Evolutionary conservation across 2,888 invertebrate genomes (phyloP).

Genomic region (Synergus laeviventris): DNA sequence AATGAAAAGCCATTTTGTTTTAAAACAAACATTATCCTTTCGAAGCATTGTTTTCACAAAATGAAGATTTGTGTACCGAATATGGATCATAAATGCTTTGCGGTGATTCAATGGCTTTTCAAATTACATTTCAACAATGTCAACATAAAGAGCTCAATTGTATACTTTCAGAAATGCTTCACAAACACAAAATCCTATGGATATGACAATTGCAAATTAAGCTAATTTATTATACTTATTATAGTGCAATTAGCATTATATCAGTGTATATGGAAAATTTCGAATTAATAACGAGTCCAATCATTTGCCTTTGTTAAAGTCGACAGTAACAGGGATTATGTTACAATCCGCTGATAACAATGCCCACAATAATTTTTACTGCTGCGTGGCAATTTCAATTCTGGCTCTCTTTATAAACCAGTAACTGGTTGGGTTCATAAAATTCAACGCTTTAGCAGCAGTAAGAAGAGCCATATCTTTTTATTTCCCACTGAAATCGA

Average conservation of each 20-base stretch:
- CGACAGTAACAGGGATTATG: constrained; percentile 4
- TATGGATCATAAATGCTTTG: too few relatives aligned
- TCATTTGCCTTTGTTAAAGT: constrained; percentile 4
- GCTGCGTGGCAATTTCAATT: constrained; percentile 5
- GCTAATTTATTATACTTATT: not conserved
- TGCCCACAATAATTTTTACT: not conserved
- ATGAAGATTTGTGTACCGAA: too few relatives aligned
- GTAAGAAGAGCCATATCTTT: not conserved
- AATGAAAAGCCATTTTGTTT: too few relatives aligned
- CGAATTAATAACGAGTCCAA: constrained; percentile 29
- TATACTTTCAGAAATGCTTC: not conserved
- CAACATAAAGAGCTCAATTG: not conserved
- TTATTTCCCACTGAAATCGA: not conserved
- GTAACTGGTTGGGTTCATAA: constrained; percentile 1
- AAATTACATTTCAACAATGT: not conserved
- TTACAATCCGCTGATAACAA: not conserved
- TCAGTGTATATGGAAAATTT: not conserved
- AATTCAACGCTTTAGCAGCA: not conserved
- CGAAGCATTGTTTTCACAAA: too few relatives aligned
- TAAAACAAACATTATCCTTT: too few relatives aligned
- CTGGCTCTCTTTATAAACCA: not conserved
- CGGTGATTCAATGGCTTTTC: not conserved
- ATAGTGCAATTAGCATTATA: not conserved
- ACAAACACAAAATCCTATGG: not conserved
- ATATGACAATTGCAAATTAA: not conserved